A percentile compares a stretch with the other conserved stretches of the same genome.
Conservation (phyloP, 2,888 invertebrate genomes). For the Drosophila algonquin region DNA sequence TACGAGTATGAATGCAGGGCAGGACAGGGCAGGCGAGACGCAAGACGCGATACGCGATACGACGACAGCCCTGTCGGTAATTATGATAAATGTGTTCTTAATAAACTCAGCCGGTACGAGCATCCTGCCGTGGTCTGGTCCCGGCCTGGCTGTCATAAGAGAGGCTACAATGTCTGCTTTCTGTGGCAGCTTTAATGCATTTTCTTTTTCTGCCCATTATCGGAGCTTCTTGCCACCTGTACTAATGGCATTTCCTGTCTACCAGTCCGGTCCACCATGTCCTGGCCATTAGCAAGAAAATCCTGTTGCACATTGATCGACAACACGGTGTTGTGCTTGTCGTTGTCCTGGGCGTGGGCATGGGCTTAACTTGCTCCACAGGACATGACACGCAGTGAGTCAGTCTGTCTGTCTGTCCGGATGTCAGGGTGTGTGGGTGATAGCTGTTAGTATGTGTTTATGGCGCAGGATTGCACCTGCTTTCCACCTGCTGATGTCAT, state of each 20-base stretch:
- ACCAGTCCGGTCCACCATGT: not conserved
- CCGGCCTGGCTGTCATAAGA: slow-evolving; percentile 13
- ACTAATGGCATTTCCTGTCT: slow-evolving; percentile 9
- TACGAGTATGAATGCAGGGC: not conserved
- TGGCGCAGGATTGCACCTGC: not conserved
- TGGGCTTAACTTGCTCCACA: not conserved
- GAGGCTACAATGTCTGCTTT: slow-evolving; percentile 26
- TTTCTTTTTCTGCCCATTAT: slow-evolving; percentile 57
- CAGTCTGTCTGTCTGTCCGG: not conserved
- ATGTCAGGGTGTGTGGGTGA: not conserved
- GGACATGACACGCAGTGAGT: not conserved
- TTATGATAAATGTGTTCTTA: slow-evolving; percentile 74
- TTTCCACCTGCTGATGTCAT: slow-evolving; percentile 59
- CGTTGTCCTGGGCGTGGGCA: not conserved
- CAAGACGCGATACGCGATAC: slow-evolving; percentile 4
- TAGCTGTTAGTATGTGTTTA: not conserved
- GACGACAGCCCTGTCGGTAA: slow-evolving; percentile 47
- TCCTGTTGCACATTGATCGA: not conserved
- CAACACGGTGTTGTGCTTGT: not conserved
- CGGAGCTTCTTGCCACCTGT: slow-evolving; percentile 63
- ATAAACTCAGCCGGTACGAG: slow-evolving; percentile 50
- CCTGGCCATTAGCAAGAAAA: not conserved
- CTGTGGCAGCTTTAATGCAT: slow-evolving; percentile 60
- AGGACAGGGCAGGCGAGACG: not conserved
- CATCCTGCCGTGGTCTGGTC: slow-evolving; percentile 29